phyloP scores from a whole-genome alignment of 2,888 invertebrate genomes.

The Dysmachus trigonus region DNA sequence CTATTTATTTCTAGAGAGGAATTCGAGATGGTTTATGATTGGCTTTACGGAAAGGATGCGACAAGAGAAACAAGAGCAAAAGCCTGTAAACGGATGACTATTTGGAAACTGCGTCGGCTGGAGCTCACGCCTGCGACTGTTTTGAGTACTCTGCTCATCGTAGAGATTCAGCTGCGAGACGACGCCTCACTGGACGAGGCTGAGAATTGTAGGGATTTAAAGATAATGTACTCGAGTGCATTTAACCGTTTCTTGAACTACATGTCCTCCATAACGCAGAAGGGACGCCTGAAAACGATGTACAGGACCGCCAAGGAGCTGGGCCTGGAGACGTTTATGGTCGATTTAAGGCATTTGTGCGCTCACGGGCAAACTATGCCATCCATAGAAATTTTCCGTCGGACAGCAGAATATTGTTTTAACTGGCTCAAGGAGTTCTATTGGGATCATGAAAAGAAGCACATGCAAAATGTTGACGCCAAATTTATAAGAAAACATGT shows the following conservation, averaged over 20 bases:
- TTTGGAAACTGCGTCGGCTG: conserved; percentile 61
- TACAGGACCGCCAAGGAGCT: conserved; percentile 60
- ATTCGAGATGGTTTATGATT: conserved; percentile 58
- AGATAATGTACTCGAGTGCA: conserved; percentile 58
- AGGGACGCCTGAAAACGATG: conserved; percentile 58
- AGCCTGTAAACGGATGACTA: conserved; percentile 56
- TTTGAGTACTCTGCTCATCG: conserved; percentile 58
- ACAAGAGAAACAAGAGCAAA: conserved; percentile 49
- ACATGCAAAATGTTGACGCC: conserved; percentile 57
- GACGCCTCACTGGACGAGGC: not conserved
- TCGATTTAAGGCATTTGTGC: conserved; percentile 62
- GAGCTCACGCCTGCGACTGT: conserved; percentile 61
- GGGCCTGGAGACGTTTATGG: conserved; percentile 61
- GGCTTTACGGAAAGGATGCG: conserved; percentile 55
- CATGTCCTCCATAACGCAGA: conserved; percentile 63
- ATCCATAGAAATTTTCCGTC: conserved; percentile 56
- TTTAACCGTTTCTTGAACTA: conserved; percentile 63
- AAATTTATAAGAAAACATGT: conserved; percentile 56
- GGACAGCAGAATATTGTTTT: conserved; percentile 58
- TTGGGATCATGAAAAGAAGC: conserved; percentile 57
- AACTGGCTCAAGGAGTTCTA: conserved; percentile 61
- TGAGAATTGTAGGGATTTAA: conserved; percentile 51
- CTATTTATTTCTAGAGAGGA: conserved; percentile 53
- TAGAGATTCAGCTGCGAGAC: conserved; percentile 59
- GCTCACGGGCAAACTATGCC: conserved; percentile 62